Conservation (phyloP, 2,113 vertebrate genomes). For the Capricornis sumatraensis region DNA sequence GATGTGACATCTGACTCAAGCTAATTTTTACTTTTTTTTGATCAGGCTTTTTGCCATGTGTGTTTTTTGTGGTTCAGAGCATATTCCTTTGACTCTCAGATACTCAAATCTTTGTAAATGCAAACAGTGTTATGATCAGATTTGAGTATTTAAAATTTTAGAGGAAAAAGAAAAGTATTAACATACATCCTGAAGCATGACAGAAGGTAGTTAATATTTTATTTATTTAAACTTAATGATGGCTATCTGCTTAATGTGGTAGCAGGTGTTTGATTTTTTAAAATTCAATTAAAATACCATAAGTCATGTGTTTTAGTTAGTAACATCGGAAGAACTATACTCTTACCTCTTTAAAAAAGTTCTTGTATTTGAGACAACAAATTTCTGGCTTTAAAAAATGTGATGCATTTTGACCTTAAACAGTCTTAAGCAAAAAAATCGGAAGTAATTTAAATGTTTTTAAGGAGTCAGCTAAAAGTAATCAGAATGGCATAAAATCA, state of each 20-base stretch:
- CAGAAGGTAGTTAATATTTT: not conserved
- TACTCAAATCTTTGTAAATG: not conserved
- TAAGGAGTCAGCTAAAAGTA: not conserved
- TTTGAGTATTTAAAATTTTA: not conserved
- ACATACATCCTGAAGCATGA: not conserved
- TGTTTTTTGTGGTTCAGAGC: not conserved
- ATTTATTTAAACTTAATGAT: slow-evolving; percentile 25
- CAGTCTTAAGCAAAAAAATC: not conserved
- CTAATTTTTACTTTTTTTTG: not conserved
- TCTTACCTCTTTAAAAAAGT: not conserved
- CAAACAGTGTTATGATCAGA: not conserved
- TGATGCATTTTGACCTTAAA: not conserved
- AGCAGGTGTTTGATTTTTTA: not conserved
- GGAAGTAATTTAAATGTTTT: not conserved
- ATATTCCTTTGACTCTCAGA: not conserved
- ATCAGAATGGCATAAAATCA: not conserved
- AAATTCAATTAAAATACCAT: not conserved
- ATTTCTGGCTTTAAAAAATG: slow-evolving; percentile 18
- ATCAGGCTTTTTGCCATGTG: not conserved
- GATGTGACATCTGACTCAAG: not conserved
- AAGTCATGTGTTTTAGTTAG: not conserved
- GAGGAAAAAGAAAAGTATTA: slow-evolving; percentile 5
- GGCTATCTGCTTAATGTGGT: not conserved
- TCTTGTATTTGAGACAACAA: not conserved
- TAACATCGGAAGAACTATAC: not conserved